Percentiles rank a stretch among this genome's conserved stretches.
Evolutionary conservation across 2,797 vertebrate genomes (phyloP).

Genomic region (Antennarius maculatus): DNA sequence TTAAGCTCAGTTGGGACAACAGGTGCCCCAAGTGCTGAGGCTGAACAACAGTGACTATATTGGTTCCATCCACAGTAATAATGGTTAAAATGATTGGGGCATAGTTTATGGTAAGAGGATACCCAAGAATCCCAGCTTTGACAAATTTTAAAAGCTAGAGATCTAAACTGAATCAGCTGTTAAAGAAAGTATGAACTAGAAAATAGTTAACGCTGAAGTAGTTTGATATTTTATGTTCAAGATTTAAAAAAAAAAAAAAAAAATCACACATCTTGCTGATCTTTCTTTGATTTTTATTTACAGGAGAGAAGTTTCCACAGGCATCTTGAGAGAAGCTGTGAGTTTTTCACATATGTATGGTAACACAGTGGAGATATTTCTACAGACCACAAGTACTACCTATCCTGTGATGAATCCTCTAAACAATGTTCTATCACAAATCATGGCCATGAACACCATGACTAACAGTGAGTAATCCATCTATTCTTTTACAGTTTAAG

Average conservation of each 20-base stretch:
- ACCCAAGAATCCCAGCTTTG: background rate
- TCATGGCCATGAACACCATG: constrained; percentile 31
- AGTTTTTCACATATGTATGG: constrained; percentile 64
- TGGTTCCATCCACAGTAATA: no score
- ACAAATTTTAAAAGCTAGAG: no score
- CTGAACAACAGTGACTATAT: no score
- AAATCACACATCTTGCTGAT: constrained; percentile 11
- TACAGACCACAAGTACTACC: constrained; percentile 65
- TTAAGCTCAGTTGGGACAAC: no score
- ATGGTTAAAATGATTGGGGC: constrained; percentile 21
- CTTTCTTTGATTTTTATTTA: constrained; percentile 79
- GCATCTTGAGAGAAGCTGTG: constrained; percentile 55
- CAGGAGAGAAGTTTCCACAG: constrained; percentile 73
- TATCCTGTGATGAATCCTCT: constrained; percentile 41
- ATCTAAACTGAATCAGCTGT: no score
- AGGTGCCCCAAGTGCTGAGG: no score
- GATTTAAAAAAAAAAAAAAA: constrained; percentile 3
- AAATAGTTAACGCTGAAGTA: background rate
- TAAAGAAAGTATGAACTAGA: no score
- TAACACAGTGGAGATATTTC: constrained; percentile 62
- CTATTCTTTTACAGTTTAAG: constrained; percentile 48
- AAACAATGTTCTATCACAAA: constrained; percentile 53
- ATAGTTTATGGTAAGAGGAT: background rate
- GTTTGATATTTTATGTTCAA: background rate
- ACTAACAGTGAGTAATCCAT: constrained; percentile 52